Base-by-base conservation (phyloP, 2,888 invertebrate genomes). In the Schizaphis graminum region DNA sequence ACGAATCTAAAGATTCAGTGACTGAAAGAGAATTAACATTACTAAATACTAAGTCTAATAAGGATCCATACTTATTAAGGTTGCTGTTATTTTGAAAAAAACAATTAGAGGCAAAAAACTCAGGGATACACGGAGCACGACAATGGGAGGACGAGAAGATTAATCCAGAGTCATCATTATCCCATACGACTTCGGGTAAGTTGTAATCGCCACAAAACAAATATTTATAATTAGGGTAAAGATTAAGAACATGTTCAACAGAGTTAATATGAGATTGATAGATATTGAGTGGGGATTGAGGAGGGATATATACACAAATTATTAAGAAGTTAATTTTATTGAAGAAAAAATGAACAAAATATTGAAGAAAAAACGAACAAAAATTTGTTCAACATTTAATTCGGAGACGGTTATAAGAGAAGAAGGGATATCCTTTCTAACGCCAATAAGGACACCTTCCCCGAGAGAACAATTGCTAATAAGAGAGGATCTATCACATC, bases 81-180 rank as follows among this genome's bases (percentile, higher is more conserved):
- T 53, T 88, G 87, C 21, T 88, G 53, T 49, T 53, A 88, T 53
- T n/a, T 49, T 49, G 87, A 53, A 88, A 53, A 88, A 88, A 53
- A 88, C 16, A 53, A 53, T 88, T 35, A 13, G 87, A 28, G 53
- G 53, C 28, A 53, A 88, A 88, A 53, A 88, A 88, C n/a, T 88
- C 87, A n/a, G 87, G 35, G 4, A 87, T 49, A 28, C 86, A 49
- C 0, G 85, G 85, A 86, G 47, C 85, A 47, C 26, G 47, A 86
- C 85, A 86, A 44, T 44, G 44, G 44, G 85, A 86, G 85, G 44
- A 86, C 26, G 85, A 86, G 85, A n/a, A 67, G 28, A 67, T 28
- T n/a, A 67, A 67, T n/a, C 67, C 67, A 67, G 28, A 44, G 47
- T 86, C 47, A 86, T 86, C 85, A 28, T 86, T 86, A 86, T 44